Percentiles rank a stretch among this genome's conserved stretches.
These are phyloP conservation scores for Athene cunicularia DNA, from an alignment of 2,113 vertebrate species.

Conservation along the genomic window DNA sequence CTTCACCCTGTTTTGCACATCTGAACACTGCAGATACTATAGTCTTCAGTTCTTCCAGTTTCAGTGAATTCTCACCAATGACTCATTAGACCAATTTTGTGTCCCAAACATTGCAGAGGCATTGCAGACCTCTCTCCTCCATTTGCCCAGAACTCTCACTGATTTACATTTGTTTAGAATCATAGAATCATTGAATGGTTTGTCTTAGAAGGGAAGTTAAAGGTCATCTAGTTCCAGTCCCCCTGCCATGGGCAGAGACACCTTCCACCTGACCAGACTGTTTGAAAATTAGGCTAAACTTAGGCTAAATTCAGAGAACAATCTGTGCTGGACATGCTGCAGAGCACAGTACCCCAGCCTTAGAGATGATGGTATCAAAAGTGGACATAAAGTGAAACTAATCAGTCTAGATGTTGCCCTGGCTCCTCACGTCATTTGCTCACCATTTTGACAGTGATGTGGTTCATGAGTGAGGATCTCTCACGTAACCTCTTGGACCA, in stretches of 20 bases:
- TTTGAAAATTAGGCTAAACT: background rate
- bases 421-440: fast-evolving
- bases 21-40: background rate
- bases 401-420: background rate
- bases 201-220: too few relatives aligned
- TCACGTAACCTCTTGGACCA: background rate
- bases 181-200: background rate
- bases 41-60: background rate
- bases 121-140: background rate
- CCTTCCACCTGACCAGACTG: background rate
- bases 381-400: background rate
- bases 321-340: background rate
- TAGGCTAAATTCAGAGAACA: background rate
- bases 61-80: background rate
- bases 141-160: background rate
- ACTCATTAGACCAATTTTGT: background rate
- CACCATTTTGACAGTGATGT: background rate
- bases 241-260: too few relatives aligned
- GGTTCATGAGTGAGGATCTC: background rate
- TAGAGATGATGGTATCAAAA: background rate
- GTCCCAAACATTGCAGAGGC: background rate
- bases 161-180: background rate
- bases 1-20: background rate
- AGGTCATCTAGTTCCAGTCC: too few relatives aligned
- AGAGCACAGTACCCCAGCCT: fast-evolving